Evolutionary conservation across 1,140 invertebrate genomes (phyloP).

Genomic region (Drosophila nigrodunni): DNA sequence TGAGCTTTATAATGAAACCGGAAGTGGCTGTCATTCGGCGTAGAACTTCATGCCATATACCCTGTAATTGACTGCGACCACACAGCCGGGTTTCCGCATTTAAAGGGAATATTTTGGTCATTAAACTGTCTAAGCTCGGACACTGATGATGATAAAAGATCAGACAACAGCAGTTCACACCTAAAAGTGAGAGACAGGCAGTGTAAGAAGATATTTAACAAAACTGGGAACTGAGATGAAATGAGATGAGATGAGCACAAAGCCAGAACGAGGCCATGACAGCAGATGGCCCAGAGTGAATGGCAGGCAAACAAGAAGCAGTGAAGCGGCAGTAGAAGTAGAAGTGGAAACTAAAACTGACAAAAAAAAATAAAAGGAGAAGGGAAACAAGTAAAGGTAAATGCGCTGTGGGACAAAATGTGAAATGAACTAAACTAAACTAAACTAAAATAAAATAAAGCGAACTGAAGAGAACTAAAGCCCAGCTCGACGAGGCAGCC

Average conservation of each 20-base stretch:
- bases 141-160: slow-evolving; percentile 76
- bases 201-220: slow-evolving; percentile 16
- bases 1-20: slow-evolving; percentile 64
- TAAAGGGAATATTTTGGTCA: slow-evolving; percentile 27
- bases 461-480: slow-evolving; percentile 40
- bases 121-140: slow-evolving; percentile 70
- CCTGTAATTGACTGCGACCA: slow-evolving; percentile 29
- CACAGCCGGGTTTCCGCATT: slow-evolving; percentile 2
- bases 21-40: slow-evolving; percentile 61
- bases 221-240: slow-evolving; percentile 10
- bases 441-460: slow-evolving; percentile 58
- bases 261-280: slow-evolving; percentile 52
- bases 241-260: slow-evolving; percentile 10
- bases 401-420: slow-evolving; percentile 4
- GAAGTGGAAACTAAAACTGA: slow-evolving; percentile 7
- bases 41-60: neutral
- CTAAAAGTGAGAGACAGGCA: slow-evolving; percentile 47
- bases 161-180: slow-evolving; percentile 67
- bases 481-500: slow-evolving; percentile 53
- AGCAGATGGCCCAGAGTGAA: slow-evolving; percentile 64
- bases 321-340: neutral
- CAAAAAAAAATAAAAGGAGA: neutral
- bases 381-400: slow-evolving; percentile 28
- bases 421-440: slow-evolving; percentile 64
- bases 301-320: slow-evolving; percentile 61